Base-by-base conservation (phyloP, 2,888 invertebrate genomes). In the Erannis defoliaria region DNA sequence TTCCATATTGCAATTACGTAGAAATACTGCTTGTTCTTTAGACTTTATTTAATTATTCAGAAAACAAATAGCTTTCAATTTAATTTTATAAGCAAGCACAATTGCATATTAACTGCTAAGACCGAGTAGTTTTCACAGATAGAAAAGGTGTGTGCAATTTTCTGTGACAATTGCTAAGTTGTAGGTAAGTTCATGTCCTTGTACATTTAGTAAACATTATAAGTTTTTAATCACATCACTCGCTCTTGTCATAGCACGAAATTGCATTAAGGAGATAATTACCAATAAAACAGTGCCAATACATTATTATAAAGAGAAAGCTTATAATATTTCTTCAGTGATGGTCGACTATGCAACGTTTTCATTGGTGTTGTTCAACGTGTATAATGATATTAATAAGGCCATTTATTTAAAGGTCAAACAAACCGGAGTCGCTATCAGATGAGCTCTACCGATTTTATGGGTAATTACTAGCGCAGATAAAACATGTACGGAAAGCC, bases 361-460 rank as follows among this genome's bases (percentile, higher is more conserved):
- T 76, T 80, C 75, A 75, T 78, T 77, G 73, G 75, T 75, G 76
- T n/a, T n/a, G n/a, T n/a, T n/a, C n/a, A n/a, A n/a, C n/a, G n/a
- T 73, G 68, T 81, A 79, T 83, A 80, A 80, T 83, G 78, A 80
- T 82, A 78, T 81, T 83, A 84, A 85, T 85, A 84, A 84, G 84
- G 82, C 77, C 76, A 85, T 88, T 88, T 86, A 81, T 84, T 81
- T 84, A 88, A 89, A 89, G 86, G 90, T 89, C 87, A 88, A 72
- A 66, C 67, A 70, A 84, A 87, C 87, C 82, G 84, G 88, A 80
- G 84, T 65, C 72, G 74, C 78, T 81, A 84, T 84, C 77, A 86
- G 82, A 84, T 77, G 80, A 71, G 75, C 72, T 78, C 76, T 60
- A 74, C 75, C 74, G 68, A 71, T 82, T 81, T 82, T 80, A 82